Percentiles rank a stretch among this genome's conserved stretches.
Conservation (phyloP, 2,888 invertebrate genomes). For the Eupithecia exiguata region DNA sequence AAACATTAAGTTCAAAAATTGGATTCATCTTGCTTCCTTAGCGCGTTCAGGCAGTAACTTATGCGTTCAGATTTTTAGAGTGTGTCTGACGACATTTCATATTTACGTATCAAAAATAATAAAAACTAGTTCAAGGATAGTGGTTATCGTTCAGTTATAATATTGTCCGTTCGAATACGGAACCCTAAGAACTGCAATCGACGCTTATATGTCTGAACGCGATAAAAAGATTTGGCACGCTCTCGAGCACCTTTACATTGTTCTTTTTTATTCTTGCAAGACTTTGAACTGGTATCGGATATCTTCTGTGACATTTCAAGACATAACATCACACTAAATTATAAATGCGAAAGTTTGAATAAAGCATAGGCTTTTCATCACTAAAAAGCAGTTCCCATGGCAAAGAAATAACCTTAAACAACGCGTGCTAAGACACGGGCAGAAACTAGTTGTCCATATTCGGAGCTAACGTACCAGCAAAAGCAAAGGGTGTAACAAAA, state of each 20-base stretch:
- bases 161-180: background rate
- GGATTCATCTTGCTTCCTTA: background rate
- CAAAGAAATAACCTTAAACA: too few relatives aligned
- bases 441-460: background rate
- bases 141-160: background rate
- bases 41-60: background rate
- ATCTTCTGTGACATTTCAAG: background rate
- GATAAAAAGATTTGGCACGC: conserved; percentile 7
- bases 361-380: too few relatives aligned
- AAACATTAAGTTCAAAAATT: background rate
- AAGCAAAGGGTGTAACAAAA: too few relatives aligned
- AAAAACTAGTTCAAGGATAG: background rate
- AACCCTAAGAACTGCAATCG: conserved; percentile 1
- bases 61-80: background rate
- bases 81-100: background rate
- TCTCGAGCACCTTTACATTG: background rate
- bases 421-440: too few relatives aligned
- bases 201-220: conserved; percentile 7
- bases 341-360: too few relatives aligned
- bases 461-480: background rate
- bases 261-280: conserved; percentile 3
- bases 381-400: too few relatives aligned
- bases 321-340: too few relatives aligned
- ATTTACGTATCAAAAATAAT: background rate
- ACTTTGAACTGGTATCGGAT: background rate